Evolutionary conservation across 2,888 invertebrate genomes (phyloP), one percentile per base, ranked within the genome.

Genomic region (Acanthacorydalis orientalis): DNA sequence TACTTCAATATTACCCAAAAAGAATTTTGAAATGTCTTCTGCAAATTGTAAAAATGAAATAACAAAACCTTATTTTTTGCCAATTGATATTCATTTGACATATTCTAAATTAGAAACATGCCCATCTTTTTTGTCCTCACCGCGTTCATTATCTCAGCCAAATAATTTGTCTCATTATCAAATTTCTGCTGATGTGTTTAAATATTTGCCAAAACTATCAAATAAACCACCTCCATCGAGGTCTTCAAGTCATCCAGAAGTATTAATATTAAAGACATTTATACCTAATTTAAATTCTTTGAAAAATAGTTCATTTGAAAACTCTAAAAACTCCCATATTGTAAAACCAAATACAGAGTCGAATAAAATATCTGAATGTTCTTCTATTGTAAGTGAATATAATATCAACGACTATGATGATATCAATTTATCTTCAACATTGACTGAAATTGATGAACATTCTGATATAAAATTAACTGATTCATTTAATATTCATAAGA

Each of bases 221-320:
- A 33, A 41, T n/a, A 51, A 51, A 42, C 43, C 48, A 32, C 48
- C 48, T 10, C 49, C 49, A 1, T 48, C 51, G 41, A 46, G 51
- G 39, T 50, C 49, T 14, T 48, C 46, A 38, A 49, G 49, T 41
- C 46, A 51, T 15, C 57, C 57, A 47, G 56, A 55, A 50, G 55
- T 54, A 47, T 60, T 60, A 46, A 56, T 57, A n/a, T 31, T 43
- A 32, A 31, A 1, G n/a, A 31, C 23, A 23, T 23, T 12, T 15
- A 38, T 15, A 38, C 39, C 15, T 15, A 38, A 38, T 38, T 38
- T 11, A 31, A 32, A n/a, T 32, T 37, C 37, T 37, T 43, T 12
- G 31, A 43, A 11, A 23, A 32, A 9, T 43, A 43, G 10, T 9
- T 23, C 23, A 23, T 2, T 23, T 23, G 6, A 23, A 4, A 2